Conservation (phyloP, 2,888 invertebrate genomes). For the Sphaerophoria taeniata region DNA sequence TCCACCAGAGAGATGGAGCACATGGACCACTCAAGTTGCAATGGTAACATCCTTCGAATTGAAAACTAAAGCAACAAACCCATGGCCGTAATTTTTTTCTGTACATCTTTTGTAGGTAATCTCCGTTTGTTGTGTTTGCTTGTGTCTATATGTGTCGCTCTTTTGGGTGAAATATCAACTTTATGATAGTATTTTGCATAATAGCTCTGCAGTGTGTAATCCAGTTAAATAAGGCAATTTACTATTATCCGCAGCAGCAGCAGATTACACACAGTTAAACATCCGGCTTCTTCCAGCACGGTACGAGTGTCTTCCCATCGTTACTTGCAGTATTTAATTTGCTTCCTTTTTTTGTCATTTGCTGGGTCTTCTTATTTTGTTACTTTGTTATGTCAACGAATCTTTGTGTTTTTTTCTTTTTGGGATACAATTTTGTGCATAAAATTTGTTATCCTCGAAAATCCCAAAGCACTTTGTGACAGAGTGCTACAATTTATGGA, state of each 20-base stretch:
- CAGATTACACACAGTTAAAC: constrained; percentile 54
- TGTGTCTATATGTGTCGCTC: constrained; percentile 38
- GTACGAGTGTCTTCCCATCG: constrained; percentile 58
- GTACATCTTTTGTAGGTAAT: neutral
- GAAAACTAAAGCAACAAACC: neutral
- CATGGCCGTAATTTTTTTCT: constrained; percentile 21
- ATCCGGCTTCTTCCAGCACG: constrained; percentile 49
- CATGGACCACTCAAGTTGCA: neutral
- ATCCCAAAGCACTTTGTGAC: constrained; percentile 49
- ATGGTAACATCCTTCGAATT: constrained; percentile 8
- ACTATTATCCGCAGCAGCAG: constrained; percentile 72
- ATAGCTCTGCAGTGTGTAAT: constrained; percentile 74
- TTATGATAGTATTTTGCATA: constrained; percentile 74
- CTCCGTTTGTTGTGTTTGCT: neutral
- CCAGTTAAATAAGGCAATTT: constrained; percentile 75
- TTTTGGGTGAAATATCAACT: constrained; percentile 74
- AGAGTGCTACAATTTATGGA: constrained; percentile 31
- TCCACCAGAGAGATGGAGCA: neutral
- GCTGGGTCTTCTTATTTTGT: constrained; percentile 32
- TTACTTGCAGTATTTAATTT: constrained; percentile 73
- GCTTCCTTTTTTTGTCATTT: constrained; percentile 28
- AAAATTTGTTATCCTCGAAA: constrained; percentile 32
- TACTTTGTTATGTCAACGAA: constrained; percentile 18
- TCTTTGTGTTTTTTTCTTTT: constrained; percentile 18
- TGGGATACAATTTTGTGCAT: constrained; percentile 27